These are phyloP conservation scores for Pheosia tremula DNA, from an alignment of 2,888 invertebrate genomes.

Conservation along the genomic window DNA sequence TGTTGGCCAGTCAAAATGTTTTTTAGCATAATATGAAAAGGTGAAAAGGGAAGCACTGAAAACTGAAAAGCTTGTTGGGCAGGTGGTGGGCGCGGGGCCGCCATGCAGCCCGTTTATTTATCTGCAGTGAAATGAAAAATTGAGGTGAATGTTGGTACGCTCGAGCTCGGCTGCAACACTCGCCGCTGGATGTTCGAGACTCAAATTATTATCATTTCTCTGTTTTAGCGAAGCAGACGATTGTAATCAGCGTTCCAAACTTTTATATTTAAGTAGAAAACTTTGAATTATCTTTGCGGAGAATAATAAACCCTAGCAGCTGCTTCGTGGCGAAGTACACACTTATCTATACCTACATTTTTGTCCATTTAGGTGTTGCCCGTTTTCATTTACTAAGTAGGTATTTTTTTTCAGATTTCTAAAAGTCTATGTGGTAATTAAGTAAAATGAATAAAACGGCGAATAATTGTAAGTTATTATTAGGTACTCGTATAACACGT, in stretches of 20 bases:
- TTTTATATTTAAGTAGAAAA: conserved; percentile 1
- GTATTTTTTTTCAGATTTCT: no score
- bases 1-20: conserved; percentile 20
- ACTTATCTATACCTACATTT: no score
- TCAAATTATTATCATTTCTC: conserved; percentile 15
- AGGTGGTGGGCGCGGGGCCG: conserved; percentile 56
- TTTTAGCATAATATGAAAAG: conserved; percentile 34
- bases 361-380: background rate
- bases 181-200: conserved; percentile 15
- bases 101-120: conserved; percentile 49
- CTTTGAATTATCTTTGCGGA: conserved; percentile 1
- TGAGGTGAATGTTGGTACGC: conserved; percentile 50
- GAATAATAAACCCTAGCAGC: background rate
- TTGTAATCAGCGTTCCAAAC: conserved; percentile 14
- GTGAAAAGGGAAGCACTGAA: conserved; percentile 35
- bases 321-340: background rate
- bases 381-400: no score
- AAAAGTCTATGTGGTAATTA: no score
- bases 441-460: no score
- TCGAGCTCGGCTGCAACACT: conserved; percentile 28
- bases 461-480: no score
- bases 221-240: conserved; percentile 6
- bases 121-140: conserved; percentile 65
- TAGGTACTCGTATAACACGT: no score
- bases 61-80: conserved; percentile 54